These are phyloP conservation scores for Mylabris sibirica DNA, from an alignment of 2,888 invertebrate species.

Conservation along the genomic window DNA sequence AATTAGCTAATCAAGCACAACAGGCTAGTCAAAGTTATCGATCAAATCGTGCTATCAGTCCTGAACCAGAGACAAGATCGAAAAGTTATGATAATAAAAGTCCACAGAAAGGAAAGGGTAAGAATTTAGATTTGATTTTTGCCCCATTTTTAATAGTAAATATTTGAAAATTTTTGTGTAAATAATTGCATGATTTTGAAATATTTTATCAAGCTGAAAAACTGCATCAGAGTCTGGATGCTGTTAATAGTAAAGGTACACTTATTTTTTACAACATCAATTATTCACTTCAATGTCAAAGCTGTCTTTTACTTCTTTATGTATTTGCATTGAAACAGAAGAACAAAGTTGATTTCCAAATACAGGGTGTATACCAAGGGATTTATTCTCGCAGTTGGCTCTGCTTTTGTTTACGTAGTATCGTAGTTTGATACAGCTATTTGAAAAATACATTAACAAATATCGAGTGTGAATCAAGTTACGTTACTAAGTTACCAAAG, in stretches of 20 bases:
- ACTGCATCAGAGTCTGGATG: constrained; percentile 72
- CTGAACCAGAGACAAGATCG: constrained; percentile 69
- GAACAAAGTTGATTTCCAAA: too few species aligned
- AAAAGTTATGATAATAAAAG: constrained; percentile 72
- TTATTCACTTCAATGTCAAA: constrained; percentile 29
- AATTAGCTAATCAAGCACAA: constrained; percentile 63
- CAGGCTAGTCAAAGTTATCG: constrained; percentile 48
- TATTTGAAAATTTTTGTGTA: neutral
- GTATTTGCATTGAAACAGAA: neutral
- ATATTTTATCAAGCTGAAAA: constrained; percentile 64
- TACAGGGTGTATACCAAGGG: too few species aligned
- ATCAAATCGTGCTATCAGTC: constrained; percentile 61
- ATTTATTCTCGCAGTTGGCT: too few species aligned
- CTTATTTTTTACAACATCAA: constrained; percentile 39
- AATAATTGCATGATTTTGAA: constrained; percentile 37
- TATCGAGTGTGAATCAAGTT: too few species aligned
- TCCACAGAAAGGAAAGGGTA: constrained; percentile 63
- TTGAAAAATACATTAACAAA: too few species aligned
- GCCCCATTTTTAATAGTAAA: neutral
- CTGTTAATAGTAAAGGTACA: constrained; percentile 72
- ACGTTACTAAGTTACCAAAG: too few species aligned
- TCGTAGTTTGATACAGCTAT: too few species aligned
- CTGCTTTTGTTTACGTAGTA: too few species aligned
- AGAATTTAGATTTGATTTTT: constrained; percentile 40
- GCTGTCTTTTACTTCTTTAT: neutral